Evolutionary conservation across 53 echinoderm and acorn worm species (phyloP), one percentile per base, ranked within the genome.

Genomic region (Antedon mediterranea): DNA sequence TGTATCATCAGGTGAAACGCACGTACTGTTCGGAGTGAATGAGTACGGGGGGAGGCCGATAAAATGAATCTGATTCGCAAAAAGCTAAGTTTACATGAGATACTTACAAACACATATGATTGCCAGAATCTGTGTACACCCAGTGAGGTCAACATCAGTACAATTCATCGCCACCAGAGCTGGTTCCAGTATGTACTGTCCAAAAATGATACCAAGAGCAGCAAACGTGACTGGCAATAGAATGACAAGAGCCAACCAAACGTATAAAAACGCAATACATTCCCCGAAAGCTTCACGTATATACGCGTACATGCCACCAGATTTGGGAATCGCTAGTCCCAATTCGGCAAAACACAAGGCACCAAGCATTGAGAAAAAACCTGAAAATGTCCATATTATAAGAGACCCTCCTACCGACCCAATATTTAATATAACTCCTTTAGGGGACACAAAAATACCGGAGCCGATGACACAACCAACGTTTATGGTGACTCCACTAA

Each of bases 401-500:
- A 85, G 32, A 30, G 85, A 72, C 4, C 71, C 75, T 6, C 85
- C 85, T 29, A 88, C 79, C 3, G 81, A 78, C 7, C 78, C 88
- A 0, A 73, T 74, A 15, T 78, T 75, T 32, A 57, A 27, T 15
- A 85, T 71, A 44, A 88, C 88, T 28, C 85, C 85, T 57, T 85
- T 85, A 0, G 88, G 88, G 0, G 88, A 82, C 15, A 88, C 70
- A 73, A 88, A 88, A 33, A 88, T 88, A 15, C 88, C 88, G 4
- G 85, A 82, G 32, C 88, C 88, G 29, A 88, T 85, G 28, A 88
- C 77, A 72, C 75, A 73, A 7, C 88, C 88, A 2, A 88, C 28
- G 77, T 78, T 88, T 34, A 88, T 82, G 34, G 78, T 74, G 0
- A 82, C 79, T 5, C 82, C 85, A 28, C 71, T 81, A 29, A 88